Percentiles rank a stretch among this genome's conserved stretches.
Conservation (phyloP, 1,140 invertebrate species). For the Copidosoma floridanum region DNA sequence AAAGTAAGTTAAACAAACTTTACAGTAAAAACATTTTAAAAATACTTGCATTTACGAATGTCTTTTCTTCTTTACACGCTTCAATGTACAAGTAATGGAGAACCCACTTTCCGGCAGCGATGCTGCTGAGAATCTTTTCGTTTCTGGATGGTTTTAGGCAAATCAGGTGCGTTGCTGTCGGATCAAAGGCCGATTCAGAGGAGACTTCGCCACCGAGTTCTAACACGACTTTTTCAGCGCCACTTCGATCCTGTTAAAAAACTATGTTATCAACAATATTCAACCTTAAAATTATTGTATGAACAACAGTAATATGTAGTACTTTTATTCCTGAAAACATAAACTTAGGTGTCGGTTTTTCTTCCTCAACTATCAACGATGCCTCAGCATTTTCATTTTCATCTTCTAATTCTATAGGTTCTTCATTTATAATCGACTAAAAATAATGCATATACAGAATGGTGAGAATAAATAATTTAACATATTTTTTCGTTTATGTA, state of each 20-base stretch:
- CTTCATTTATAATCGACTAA: slow-evolving; percentile 10
- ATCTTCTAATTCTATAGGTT: slow-evolving; percentile 11
- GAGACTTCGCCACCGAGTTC: slow-evolving; percentile 69
- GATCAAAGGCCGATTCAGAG: slow-evolving; percentile 64
- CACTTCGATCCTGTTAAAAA: slow-evolving; percentile 42
- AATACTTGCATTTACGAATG: slow-evolving; percentile 67
- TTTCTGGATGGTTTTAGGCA: slow-evolving; percentile 72
- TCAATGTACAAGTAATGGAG: slow-evolving; percentile 76
- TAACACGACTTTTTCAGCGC: slow-evolving; percentile 59
- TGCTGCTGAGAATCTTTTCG: slow-evolving; percentile 80
- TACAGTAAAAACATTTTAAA: too few relatives aligned
- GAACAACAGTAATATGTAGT: too few relatives aligned
- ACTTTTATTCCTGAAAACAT: slow-evolving; percentile 52
- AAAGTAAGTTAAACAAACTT: too few relatives aligned
- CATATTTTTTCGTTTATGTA: background rate
- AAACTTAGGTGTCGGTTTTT: slow-evolving; percentile 37
- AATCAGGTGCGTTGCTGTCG: slow-evolving; percentile 73
- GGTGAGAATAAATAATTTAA: background rate
- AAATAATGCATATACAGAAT: slow-evolving; percentile 5
- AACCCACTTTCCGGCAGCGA: slow-evolving; percentile 86
- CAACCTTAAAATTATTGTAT: background rate
- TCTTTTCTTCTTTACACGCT: slow-evolving; percentile 61
- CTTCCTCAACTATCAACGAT: background rate
- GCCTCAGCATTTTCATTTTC: slow-evolving; percentile 5
- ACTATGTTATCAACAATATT: background rate